Percentiles rank a stretch among this genome's conserved stretches.
These are phyloP conservation scores for Frankliniella fusca DNA, from an alignment of 2,888 invertebrate species.

Conservation along the genomic window DNA sequence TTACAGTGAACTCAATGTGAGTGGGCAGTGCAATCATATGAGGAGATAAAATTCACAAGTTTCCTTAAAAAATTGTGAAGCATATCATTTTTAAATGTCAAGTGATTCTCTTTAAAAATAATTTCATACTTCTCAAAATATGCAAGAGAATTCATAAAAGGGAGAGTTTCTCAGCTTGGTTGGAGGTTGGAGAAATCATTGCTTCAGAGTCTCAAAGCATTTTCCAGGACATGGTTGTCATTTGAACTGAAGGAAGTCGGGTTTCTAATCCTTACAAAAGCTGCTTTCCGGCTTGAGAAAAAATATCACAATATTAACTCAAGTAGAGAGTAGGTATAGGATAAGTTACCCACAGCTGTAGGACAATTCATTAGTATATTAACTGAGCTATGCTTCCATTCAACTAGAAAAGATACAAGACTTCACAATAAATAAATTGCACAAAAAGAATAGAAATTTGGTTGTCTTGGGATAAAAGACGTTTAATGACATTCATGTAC, in stretches of 20 bases:
- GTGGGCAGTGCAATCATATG: background rate
- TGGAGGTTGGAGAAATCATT: background rate
- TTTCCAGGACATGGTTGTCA: conserved; percentile 7
- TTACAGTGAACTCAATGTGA: background rate
- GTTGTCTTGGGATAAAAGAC: conserved; percentile 23
- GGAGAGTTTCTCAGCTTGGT: background rate
- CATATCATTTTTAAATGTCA: too few relatives aligned
- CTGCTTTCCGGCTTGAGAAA: background rate
- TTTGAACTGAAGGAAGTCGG: background rate
- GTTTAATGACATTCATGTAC: conserved; percentile 23
- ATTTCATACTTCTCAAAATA: background rate
- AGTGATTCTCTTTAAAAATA: background rate
- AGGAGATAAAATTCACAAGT: too few relatives aligned
- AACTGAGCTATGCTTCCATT: conserved; percentile 6
- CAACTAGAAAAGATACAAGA: background rate
- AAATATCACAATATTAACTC: background rate
- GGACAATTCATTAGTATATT: background rate
- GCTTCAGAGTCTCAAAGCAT: background rate
- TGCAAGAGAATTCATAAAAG: background rate
- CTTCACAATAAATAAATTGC: conserved; percentile 15
- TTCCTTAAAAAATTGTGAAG: too few relatives aligned
- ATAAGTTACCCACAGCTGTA: background rate
- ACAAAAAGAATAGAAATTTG: conserved; percentile 8
- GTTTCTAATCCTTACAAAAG: background rate
- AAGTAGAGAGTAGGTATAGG: background rate